Evolutionary conservation across 92 coral and sea anemone genomes (phyloP).

Genomic region (Phenganax subtilis): DNA sequence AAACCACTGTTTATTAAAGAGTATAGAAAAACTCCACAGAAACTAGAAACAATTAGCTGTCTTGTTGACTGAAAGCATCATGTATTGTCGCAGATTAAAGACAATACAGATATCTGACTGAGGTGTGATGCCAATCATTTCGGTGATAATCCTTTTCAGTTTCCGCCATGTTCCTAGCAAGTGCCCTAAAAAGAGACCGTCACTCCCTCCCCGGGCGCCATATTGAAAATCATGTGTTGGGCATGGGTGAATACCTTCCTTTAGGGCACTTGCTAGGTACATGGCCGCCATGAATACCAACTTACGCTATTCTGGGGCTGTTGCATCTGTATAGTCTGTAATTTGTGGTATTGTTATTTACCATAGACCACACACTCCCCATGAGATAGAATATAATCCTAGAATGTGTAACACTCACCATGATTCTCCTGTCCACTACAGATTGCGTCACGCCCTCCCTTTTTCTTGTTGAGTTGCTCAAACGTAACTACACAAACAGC

Average conservation of each 20-base stretch:
- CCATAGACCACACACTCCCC: not conserved
- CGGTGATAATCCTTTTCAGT: not conserved
- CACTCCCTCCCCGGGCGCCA: too few species aligned
- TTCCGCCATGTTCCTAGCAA: too few species aligned
- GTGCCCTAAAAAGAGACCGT: too few species aligned
- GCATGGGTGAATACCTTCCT: too few species aligned
- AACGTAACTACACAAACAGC: constrained; percentile 56
- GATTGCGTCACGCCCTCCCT: constrained; percentile 90
- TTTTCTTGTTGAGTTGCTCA: constrained; percentile 82
- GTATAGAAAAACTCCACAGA: not conserved
- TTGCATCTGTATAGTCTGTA: too few species aligned
- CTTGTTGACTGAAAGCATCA: not conserved
- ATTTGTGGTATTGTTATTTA: too few species aligned
- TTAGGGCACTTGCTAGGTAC: too few species aligned
- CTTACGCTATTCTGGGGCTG: too few species aligned
- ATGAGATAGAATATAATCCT: not conserved
- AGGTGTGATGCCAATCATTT: not conserved
- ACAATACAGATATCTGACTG: not conserved
- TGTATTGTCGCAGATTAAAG: not conserved
- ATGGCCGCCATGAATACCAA: too few species aligned
- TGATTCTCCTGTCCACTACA: constrained; percentile 89
- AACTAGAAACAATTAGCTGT: not conserved
- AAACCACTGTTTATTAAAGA: too few species aligned
- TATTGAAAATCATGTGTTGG: too few species aligned
- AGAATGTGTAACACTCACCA: constrained; percentile 57